Conservation (phyloP, 2,888 invertebrate species). For the Nesidiocoris tenuis region DNA sequence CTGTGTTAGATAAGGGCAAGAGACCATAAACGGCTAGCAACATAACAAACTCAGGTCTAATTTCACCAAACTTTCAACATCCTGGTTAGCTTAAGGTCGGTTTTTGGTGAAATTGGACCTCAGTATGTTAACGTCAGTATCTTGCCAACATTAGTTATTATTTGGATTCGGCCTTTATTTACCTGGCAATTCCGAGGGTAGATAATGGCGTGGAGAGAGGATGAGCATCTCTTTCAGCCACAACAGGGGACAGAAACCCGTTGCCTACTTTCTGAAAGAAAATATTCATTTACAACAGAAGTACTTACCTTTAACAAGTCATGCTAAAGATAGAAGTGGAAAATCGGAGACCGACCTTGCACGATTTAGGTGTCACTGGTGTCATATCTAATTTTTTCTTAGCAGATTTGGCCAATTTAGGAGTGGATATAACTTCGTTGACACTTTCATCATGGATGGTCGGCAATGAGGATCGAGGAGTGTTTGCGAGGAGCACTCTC, state of each 20-base stretch:
- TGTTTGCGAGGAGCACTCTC: conserved; percentile 43
- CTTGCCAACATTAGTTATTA: too few relatives aligned
- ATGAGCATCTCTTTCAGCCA: conserved; percentile 33
- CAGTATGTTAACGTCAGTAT: too few relatives aligned
- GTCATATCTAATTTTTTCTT: conserved; percentile 45
- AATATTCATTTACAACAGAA: neutral
- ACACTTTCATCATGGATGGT: conserved; percentile 6
- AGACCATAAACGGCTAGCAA: too few relatives aligned
- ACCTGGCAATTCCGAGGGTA: conserved; percentile 31
- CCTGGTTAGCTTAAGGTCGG: too few relatives aligned
- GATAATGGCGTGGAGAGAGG: conserved; percentile 21
- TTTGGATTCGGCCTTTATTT: too few relatives aligned
- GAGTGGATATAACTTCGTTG: conserved; percentile 26
- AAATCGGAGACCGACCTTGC: neutral
- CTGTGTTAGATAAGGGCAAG: too few relatives aligned
- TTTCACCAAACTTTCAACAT: too few relatives aligned
- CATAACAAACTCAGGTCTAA: too few relatives aligned
- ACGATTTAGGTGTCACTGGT: conserved; percentile 18
- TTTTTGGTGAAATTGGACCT: too few relatives aligned
- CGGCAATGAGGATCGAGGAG: conserved; percentile 21
- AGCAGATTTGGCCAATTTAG: conserved; percentile 40
- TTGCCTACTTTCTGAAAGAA: conserved; percentile 44
- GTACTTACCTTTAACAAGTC: too few relatives aligned
- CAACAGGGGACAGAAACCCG: conserved; percentile 50
- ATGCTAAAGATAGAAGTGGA: neutral